These are phyloP conservation scores for Chlamydotis undulata DNA, from an alignment of 2,113 vertebrate species.

Conservation along the genomic window DNA sequence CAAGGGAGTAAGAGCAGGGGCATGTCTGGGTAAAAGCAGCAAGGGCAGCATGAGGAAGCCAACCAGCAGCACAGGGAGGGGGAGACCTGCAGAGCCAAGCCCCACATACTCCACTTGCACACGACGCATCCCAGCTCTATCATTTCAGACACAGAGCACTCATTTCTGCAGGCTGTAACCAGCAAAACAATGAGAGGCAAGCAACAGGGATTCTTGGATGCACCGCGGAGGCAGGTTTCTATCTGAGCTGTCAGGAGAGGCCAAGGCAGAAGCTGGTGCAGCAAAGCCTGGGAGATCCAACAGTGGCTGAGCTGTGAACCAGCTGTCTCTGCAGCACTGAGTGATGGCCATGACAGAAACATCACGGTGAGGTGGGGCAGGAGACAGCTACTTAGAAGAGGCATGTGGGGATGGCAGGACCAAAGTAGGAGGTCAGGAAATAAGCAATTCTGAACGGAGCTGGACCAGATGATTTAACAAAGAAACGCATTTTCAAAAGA, in stretches of 20 bases:
- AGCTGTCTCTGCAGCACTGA: rapidly evolving
- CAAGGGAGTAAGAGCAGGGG: background rate
- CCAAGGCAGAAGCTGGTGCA: background rate
- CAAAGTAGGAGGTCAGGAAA: background rate
- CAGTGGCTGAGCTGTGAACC: rapidly evolving
- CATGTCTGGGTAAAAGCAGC: background rate
- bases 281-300: background rate
- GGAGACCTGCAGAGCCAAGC: background rate
- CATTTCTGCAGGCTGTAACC: rapidly evolving
- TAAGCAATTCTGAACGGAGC: background rate
- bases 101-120: rapidly evolving
- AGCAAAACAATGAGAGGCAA: rapidly evolving
- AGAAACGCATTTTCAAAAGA: background rate
- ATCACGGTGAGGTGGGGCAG: background rate
- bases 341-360: background rate
- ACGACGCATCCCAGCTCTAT: background rate
- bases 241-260: background rate
- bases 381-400: background rate
- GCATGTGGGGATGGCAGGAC: background rate
- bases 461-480: background rate
- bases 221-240: rapidly evolving
- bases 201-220: background rate
- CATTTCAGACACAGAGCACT: background rate
- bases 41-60: background rate
- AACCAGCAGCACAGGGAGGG: rapidly evolving